Conservation (phyloP, 2,113 vertebrate species). For the Benitochromis conjunctus region DNA sequence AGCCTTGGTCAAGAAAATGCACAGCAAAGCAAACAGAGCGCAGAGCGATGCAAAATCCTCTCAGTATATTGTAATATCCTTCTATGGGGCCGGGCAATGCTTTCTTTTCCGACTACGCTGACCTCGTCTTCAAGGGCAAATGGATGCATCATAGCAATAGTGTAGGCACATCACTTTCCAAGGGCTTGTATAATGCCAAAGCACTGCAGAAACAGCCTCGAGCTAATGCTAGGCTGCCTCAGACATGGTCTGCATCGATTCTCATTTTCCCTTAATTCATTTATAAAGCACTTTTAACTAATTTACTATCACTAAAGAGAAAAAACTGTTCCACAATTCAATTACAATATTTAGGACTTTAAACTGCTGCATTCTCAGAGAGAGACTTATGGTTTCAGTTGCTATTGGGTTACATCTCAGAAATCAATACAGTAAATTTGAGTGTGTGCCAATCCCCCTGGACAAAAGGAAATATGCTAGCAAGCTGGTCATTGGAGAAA, state of each 20-base stretch:
- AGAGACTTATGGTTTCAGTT: neutral
- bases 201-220: neutral
- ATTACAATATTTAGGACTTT: neutral
- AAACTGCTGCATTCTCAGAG: neutral
- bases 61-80: neutral
- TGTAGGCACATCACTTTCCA: conserved; percentile 3
- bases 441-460: conserved; percentile 11
- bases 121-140: conserved; percentile 13
- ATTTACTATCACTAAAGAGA: neutral
- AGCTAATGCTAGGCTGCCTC: neutral
- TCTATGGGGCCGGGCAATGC: neutral
- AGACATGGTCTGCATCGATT: neutral
- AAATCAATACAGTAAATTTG: conserved; percentile 53
- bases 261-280: neutral
- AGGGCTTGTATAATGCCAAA: neutral
- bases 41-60: neutral
- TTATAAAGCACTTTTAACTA: neutral
- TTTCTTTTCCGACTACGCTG: neutral
- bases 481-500: conserved; percentile 11
- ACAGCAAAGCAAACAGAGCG: neutral
- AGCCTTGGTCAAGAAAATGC: neutral
- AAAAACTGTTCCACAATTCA: neutral
- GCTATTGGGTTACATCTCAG: neutral
- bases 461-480: conserved; percentile 23
- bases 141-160: neutral